Conservation (phyloP, 2,888 invertebrate species). For the Melinaea marsaeus region DNA sequence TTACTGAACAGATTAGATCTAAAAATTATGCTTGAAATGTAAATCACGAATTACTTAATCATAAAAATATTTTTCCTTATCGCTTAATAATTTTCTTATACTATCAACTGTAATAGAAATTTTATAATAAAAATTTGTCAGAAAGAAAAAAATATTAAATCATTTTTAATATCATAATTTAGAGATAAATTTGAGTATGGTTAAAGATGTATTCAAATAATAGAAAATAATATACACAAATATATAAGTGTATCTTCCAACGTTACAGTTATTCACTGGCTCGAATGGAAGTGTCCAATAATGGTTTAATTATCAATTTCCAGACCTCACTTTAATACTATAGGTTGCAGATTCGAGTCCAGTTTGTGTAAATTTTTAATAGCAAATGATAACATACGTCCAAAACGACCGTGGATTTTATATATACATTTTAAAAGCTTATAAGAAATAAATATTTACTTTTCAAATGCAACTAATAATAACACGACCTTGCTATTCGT, state of each 20-base stretch:
- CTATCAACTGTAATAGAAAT: no score
- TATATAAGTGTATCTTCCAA: constrained; percentile 4
- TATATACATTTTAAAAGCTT: constrained; percentile 15
- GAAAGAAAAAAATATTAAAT: no score
- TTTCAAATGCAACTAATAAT: constrained; percentile 32
- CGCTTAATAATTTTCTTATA: no score
- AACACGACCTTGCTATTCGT: constrained; percentile 36
- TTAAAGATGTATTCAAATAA: neutral
- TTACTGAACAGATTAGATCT: no score
- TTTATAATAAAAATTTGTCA: no score
- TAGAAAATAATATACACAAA: neutral
- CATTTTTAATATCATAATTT: no score
- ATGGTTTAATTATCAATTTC: constrained; percentile 26
- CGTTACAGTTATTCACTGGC: constrained; percentile 12
- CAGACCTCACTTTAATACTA: constrained; percentile 6
- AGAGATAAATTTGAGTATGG: no score
- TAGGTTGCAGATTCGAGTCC: neutral
- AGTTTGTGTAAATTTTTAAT: neutral
- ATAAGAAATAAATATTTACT: constrained; percentile 38
- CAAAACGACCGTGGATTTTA: constrained; percentile 7
- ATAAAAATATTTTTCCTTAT: no score
- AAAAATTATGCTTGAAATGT: no score
- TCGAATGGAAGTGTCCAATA: constrained; percentile 18
- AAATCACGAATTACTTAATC: no score
- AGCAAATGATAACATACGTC: constrained; percentile 16